Conservation (phyloP, 2,113 vertebrate species). For the Carassius gibelio region DNA sequence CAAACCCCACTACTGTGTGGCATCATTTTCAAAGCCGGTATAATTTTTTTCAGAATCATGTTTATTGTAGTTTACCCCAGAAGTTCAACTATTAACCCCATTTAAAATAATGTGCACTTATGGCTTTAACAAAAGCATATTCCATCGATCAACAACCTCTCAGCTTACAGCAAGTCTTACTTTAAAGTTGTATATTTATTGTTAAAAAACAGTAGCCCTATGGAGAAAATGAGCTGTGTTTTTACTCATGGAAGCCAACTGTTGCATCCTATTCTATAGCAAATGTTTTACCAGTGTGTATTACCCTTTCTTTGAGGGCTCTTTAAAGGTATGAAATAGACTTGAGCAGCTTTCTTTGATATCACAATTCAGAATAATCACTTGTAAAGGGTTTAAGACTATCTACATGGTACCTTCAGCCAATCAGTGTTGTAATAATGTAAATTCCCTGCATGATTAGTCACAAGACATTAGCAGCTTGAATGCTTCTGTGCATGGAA, state of each 20-base stretch:
- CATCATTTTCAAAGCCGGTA: background rate
- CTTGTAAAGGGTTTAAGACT: background rate
- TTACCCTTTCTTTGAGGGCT: background rate
- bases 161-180: background rate
- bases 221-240: background rate
- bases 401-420: background rate
- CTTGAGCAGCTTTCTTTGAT: background rate
- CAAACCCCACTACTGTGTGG: background rate
- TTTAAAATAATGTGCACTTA: background rate
- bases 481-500: background rate
- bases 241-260: background rate
- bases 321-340: background rate
- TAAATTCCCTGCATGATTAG: background rate
- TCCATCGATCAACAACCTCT: background rate
- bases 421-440: background rate
- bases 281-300: background rate
- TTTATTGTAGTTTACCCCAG: background rate
- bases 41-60: background rate
- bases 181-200: background rate
- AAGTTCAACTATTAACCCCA: background rate
- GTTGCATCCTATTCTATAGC: background rate
- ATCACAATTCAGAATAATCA: background rate
- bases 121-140: background rate
- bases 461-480: background rate
- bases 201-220: background rate